phyloP scores from a whole-genome alignment of 1,140 invertebrate genomes.

The Trinorchestia longiramus region DNA sequence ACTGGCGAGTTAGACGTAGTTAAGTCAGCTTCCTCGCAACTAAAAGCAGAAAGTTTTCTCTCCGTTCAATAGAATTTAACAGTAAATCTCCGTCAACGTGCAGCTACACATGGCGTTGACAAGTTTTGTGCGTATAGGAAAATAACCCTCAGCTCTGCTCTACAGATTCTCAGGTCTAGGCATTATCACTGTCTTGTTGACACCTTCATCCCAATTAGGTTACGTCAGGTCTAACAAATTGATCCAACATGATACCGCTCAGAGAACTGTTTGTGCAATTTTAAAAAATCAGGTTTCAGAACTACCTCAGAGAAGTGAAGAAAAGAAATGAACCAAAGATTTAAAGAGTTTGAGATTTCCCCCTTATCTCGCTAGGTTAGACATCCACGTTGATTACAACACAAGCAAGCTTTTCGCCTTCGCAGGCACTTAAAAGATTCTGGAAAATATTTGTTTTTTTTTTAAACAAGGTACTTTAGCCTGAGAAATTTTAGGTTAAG shows the following conservation, averaged over 20 bases:
- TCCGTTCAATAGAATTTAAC: not conserved
- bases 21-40: not conserved
- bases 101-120: too few relatives aligned
- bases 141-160: not conserved
- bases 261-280: not conserved
- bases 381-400: not conserved
- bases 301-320: not conserved
- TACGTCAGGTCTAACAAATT: not conserved
- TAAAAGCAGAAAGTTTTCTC: not conserved
- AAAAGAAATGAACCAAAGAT: not conserved
- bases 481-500: not conserved
- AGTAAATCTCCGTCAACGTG: too few relatives aligned
- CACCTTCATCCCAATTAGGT: not conserved
- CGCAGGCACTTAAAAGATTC: not conserved
- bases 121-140: not conserved
- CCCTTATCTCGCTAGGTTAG: not conserved
- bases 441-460: not conserved
- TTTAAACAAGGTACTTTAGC: not conserved
- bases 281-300: not conserved
- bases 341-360: not conserved
- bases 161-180: not conserved
- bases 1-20: not conserved
- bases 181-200: not conserved
- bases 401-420: not conserved
- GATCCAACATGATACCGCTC: not conserved